Conservation (phyloP, 2,113 vertebrate species). For the Silurus glanis region DNA sequence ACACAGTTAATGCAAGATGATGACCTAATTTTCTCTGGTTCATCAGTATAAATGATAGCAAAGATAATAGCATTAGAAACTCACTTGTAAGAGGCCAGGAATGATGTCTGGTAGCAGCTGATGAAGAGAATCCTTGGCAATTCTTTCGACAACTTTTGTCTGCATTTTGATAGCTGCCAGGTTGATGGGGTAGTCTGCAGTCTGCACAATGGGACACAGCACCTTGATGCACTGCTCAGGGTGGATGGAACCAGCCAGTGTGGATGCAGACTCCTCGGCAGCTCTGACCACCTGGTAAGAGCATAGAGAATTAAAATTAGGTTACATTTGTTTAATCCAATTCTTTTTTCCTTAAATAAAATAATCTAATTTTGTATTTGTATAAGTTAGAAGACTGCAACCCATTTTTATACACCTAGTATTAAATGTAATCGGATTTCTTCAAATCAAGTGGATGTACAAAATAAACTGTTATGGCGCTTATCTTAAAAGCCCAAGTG, state of each 20-base stretch:
- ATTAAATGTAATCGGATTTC: not conserved
- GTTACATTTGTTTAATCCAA: not conserved
- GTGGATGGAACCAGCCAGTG: conserved; percentile 91
- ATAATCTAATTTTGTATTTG: not conserved
- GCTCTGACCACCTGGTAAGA: conserved; percentile 88
- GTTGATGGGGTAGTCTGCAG: conserved; percentile 98
- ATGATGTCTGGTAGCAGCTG: conserved; percentile 93
- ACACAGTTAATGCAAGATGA: conserved; percentile 54
- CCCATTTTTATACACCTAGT: not conserved
- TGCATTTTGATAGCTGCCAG: conserved; percentile 99
- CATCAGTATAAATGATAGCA: not conserved
- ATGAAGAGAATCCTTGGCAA: conserved; percentile 86
- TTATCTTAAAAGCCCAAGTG: not conserved
- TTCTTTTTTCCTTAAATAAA: not conserved
- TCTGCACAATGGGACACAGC: conserved; percentile 97
- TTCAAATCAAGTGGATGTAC: not conserved
- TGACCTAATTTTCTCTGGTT: conserved; percentile 1
- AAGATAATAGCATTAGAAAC: not conserved
- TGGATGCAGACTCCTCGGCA: conserved; percentile 93
- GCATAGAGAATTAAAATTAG: not conserved
- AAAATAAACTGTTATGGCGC: not conserved
- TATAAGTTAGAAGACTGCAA: not conserved
- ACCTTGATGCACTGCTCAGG: conserved; percentile 99
- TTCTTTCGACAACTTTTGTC: conserved; percentile 95
- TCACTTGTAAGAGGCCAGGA: conserved; percentile 92